Base-by-base conservation (phyloP, 2,797 vertebrate species). In the Girardinus metallicus region DNA sequence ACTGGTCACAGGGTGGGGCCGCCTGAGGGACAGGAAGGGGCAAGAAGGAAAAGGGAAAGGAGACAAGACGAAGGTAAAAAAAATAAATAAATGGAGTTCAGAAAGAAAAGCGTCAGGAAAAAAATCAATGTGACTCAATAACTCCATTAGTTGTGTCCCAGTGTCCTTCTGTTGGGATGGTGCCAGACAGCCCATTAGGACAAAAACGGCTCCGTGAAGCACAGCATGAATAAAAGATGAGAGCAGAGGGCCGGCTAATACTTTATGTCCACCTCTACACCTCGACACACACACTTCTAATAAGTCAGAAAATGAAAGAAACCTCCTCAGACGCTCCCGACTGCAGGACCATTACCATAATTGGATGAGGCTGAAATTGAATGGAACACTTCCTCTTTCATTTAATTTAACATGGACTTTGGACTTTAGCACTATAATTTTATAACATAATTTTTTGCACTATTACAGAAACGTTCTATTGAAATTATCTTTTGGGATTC, bases 181-280 rank as follows among this genome's bases (percentile, higher is more conserved):
- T 94, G 94, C 93, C 93, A 94, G 91, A 88, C 87, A 93, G 85
- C 88, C 92, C 93, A 94, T 95, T 95, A 95, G 90, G 87, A 88
- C 84, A 86, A 89, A 64, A 87, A 86, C 71, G 83, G 60, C 79
- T 89, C 89, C 73, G 44, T 70, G 87, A 84, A 89, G 89, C 82
- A 75, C 15, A 0, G 18, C 88, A 95, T 96, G 95, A 95, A 96
- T 96, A 90, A 95, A 94, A 93, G 90, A 95, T 95, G 93, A 95
- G 90, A 74, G 68, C 77, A 81, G 79, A 79, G 23, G 84, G 26
- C 80, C 74, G 57, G 77, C 75, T 94, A 90, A 95, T 95, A 86
- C 82, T 93, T 92, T 80, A 93, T 88, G 89, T 89, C 85, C 88
- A 81, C 76, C 60, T 26, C 55, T 41, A 1, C 53, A 79, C 39